phyloP scores from a whole-genome alignment of 2,113 vertebrate genomes.

The Solenodon paradoxus region DNA sequence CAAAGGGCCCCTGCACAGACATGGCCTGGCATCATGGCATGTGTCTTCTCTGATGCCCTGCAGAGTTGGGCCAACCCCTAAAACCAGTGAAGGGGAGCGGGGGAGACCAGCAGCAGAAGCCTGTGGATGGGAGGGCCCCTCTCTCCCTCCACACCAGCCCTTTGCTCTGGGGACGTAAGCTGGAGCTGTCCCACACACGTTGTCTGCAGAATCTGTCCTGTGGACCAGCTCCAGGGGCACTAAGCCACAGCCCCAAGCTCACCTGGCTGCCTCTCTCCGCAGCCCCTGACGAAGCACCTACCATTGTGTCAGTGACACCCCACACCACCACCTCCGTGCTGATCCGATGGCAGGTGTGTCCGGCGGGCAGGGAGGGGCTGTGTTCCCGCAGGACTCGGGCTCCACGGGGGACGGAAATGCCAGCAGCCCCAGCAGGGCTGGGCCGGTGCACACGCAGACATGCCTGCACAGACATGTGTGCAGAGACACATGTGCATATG shows the following conservation, averaged over 20 bases:
- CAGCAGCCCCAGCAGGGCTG: neutral
- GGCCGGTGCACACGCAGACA: rapidly evolving
- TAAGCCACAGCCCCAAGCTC: neutral
- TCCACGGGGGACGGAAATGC: neutral
- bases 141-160: neutral
- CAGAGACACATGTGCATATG: no score
- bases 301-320: constrained; percentile 92
- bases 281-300: constrained; percentile 93
- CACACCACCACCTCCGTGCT: constrained; percentile 97
- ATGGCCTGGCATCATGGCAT: neutral
- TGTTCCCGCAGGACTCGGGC: rapidly evolving
- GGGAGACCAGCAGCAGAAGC: neutral
- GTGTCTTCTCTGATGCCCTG: neutral
- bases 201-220: neutral
- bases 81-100: rapidly evolving
- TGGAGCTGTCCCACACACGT: neutral
- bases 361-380: rapidly evolving
- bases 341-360: constrained; percentile 94
- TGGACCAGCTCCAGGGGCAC: neutral
- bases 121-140: neutral
- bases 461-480: no score
- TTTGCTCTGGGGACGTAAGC: neutral
- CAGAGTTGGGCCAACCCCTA: neutral
- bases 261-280: constrained; percentile 48
- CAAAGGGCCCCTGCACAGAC: neutral